These are phyloP conservation scores for Ectemnius lituratus DNA, from an alignment of 2,888 invertebrate species.

Conservation along the genomic window DNA sequence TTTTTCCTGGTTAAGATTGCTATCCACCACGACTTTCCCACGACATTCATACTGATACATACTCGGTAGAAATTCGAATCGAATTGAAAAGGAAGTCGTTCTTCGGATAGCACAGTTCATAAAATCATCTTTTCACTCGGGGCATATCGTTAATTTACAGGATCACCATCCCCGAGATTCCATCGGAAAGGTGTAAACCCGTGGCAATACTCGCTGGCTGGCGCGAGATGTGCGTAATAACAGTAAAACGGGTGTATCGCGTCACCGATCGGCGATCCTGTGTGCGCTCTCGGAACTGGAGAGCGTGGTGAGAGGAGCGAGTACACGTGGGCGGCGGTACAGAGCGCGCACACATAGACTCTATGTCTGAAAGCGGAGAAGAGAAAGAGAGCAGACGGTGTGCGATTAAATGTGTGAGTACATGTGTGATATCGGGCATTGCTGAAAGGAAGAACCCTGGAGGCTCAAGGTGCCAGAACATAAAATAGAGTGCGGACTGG, in stretches of 20 bases:
- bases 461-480: conserved; percentile 67
- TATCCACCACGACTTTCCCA: too few species aligned
- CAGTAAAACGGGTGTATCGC: conserved; percentile 51
- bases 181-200: conserved; percentile 39
- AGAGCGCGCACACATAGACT: too few species aligned
- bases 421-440: conserved; percentile 57
- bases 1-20: too few species aligned
- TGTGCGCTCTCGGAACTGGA: neutral
- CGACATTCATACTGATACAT: neutral
- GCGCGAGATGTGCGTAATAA: conserved; percentile 41
- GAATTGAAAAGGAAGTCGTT: neutral
- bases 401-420: too few species aligned
- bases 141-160: conserved; percentile 40
- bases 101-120: neutral
- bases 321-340: conserved; percentile 51
- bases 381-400: conserved; percentile 22
- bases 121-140: conserved; percentile 3
- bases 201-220: conserved; percentile 23
- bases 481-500: conserved; percentile 71
- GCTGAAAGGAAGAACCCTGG: conserved; percentile 65
- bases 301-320: neutral
- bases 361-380: conserved; percentile 54
- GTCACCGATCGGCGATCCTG: conserved; percentile 48
- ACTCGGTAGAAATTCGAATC: neutral
- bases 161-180: conserved; percentile 40